These are phyloP conservation scores for Volucella inflata DNA, from an alignment of 2,888 invertebrate genomes.

Conservation along the genomic window DNA sequence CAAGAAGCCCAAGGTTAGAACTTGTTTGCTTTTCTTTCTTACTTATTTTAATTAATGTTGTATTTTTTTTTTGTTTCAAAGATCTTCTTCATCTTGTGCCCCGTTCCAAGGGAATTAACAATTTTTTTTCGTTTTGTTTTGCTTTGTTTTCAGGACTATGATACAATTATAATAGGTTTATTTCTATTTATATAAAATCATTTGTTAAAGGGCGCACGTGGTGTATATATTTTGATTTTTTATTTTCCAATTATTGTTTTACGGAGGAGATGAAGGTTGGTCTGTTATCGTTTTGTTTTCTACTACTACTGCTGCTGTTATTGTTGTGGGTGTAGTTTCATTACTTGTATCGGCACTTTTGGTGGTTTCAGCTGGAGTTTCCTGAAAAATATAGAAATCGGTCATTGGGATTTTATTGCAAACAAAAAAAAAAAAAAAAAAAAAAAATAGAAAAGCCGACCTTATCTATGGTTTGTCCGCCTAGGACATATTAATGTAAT, in stretches of 20 bases:
- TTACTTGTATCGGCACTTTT: conserved; percentile 79
- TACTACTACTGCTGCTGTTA: conserved; percentile 65
- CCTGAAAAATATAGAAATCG: conserved; percentile 76
- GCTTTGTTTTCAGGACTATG: conserved; percentile 69
- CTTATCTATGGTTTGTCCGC: too few relatives aligned
- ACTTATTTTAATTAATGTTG: conserved; percentile 5
- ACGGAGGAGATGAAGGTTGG: conserved; percentile 61
- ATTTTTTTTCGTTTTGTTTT: conserved; percentile 33
- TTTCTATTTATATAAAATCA: conserved; percentile 72
- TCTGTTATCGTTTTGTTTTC: conserved; percentile 62
- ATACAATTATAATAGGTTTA: conserved; percentile 69
- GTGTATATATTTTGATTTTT: conserved; percentile 53
- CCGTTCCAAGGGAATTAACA: conserved; percentile 66
- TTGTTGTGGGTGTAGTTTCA: conserved; percentile 77
- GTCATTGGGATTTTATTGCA: neutral
- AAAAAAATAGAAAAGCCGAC: neutral
- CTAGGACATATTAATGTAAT: too few relatives aligned
- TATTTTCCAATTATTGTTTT: conserved; percentile 31
- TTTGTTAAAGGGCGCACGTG: conserved; percentile 70
- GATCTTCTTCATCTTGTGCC: conserved; percentile 16
- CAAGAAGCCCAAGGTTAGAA: conserved; percentile 59
- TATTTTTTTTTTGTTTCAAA: conserved; percentile 3
- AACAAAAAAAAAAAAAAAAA: neutral
- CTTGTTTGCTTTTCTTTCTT: conserved; percentile 30
- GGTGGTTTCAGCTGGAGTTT: conserved; percentile 82